Conservation (phyloP, 2,888 invertebrate species). For the Cephus spinipes region DNA sequence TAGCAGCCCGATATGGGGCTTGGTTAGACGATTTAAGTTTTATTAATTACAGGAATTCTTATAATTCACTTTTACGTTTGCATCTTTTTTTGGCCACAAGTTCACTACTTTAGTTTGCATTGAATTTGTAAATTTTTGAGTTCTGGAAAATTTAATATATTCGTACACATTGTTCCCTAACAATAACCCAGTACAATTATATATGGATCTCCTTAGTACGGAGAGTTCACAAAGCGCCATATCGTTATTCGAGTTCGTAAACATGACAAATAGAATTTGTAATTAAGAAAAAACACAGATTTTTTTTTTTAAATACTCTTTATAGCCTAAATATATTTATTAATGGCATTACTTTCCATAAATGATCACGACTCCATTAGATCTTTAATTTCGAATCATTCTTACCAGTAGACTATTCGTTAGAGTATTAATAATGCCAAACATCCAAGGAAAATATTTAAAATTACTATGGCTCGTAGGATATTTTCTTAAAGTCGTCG, state of each 20-base stretch:
- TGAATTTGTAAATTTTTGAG: constrained; percentile 28
- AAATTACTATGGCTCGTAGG: background rate
- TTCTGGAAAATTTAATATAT: constrained; percentile 31
- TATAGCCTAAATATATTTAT: background rate
- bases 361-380: background rate
- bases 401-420: background rate
- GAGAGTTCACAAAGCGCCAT: background rate
- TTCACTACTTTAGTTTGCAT: constrained; percentile 29
- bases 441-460: background rate
- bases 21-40: constrained; percentile 34
- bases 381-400: background rate
- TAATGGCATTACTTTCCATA: background rate
- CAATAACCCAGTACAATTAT: constrained; percentile 5
- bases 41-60: background rate
- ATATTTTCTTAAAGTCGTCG: background rate
- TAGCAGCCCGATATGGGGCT: constrained; percentile 29
- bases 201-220: background rate
- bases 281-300: background rate
- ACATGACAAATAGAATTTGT: background rate
- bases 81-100: constrained; percentile 47
- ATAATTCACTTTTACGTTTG: background rate
- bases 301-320: background rate
- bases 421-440: background rate
- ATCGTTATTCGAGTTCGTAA: background rate
- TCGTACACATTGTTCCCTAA: constrained; percentile 45